Conservation (phyloP, 2,113 vertebrate species). For the Neoarius graeffei region DNA sequence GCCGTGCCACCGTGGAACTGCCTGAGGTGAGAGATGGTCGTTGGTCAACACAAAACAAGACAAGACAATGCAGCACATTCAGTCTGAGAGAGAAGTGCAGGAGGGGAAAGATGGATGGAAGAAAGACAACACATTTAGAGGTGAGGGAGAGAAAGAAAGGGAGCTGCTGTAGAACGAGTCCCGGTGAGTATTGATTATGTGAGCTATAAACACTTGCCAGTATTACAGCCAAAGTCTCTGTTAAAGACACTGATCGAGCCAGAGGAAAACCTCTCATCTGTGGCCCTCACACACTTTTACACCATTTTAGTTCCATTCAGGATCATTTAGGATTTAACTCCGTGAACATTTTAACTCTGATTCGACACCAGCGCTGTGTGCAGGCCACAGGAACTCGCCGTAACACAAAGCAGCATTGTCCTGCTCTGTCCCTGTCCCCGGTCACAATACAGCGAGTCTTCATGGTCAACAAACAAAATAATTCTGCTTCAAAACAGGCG, state of each 20-base stretch:
- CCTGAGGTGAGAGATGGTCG: background rate
- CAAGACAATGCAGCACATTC: slow-evolving; percentile 1
- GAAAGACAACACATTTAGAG: too few species aligned
- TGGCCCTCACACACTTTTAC: background rate
- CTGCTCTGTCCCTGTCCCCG: background rate
- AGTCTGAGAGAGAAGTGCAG: background rate
- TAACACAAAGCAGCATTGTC: slow-evolving; percentile 38
- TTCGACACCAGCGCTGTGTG: background rate
- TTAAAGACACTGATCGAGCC: background rate
- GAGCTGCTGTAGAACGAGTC: background rate
- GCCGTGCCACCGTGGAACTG: background rate
- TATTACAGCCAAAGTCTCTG: background rate
- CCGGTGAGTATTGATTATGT: background rate
- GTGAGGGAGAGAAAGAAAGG: too few species aligned
- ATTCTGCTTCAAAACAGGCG: background rate
- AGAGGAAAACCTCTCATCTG: too few species aligned
- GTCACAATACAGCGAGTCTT: slow-evolving; percentile 16
- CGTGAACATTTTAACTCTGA: background rate
- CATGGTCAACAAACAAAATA: slow-evolving; percentile 7
- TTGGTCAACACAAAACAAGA: background rate
- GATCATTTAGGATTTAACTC: background rate
- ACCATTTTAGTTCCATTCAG: background rate
- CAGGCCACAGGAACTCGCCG: background rate
- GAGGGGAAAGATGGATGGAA: background rate
- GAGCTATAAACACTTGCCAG: background rate